These are phyloP conservation scores for Elephas maximus DNA, from an alignment of 2,113 vertebrate species.

Conservation along the genomic window DNA sequence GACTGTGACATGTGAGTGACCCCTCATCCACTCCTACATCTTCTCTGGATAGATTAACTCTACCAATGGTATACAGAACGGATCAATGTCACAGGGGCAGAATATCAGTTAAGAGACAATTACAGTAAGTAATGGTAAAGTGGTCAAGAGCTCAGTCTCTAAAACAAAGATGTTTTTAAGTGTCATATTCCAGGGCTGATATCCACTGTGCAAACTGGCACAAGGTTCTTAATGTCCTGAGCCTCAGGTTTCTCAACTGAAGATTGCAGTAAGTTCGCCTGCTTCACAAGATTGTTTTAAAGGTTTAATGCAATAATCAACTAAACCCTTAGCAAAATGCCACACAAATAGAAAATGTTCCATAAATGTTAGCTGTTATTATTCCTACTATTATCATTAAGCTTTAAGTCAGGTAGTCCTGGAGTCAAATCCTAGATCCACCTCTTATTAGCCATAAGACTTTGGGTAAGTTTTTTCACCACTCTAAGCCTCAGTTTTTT, in stretches of 20 bases:
- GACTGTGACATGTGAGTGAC: constrained; percentile 25
- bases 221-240: background rate
- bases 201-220: background rate
- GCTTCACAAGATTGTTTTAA: background rate
- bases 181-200: background rate
- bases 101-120: background rate
- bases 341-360: background rate
- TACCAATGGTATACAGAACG: background rate
- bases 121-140: background rate
- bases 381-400: background rate
- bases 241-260: background rate
- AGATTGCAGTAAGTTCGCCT: background rate
- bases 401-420: background rate
- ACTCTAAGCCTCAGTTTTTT: background rate
- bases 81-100: background rate
- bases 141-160: background rate
- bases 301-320: background rate
- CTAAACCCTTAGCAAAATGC: background rate
- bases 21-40: background rate
- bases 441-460: background rate
- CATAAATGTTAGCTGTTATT: background rate
- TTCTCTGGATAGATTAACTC: background rate
- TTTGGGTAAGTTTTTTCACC: background rate
- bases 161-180: background rate
- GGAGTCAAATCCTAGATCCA: background rate